phyloP scores from a whole-genome alignment of 2,888 invertebrate species.

The Dasypogon diadema region DNA sequence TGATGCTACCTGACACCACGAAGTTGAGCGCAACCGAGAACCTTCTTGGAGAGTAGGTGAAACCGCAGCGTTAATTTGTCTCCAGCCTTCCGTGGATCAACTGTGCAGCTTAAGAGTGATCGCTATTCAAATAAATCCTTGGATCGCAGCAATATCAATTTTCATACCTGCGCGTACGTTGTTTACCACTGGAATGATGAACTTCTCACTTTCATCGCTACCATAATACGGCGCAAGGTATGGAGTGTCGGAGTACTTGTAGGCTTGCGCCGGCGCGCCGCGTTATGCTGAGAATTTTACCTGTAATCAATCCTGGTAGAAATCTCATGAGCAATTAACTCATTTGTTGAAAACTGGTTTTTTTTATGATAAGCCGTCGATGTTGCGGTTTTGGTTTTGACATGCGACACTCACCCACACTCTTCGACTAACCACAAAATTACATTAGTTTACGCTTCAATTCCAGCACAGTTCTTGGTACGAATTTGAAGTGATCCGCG shows the following conservation, averaged over 20 bases:
- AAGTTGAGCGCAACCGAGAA: not conserved
- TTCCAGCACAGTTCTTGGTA: not conserved
- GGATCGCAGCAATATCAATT: constrained; percentile 18
- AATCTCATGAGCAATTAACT: constrained; percentile 48
- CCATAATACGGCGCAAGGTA: not conserved
- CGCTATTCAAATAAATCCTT: not conserved
- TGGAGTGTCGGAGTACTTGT: not conserved
- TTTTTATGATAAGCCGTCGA: not conserved
- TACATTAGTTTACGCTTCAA: constrained; percentile 5
- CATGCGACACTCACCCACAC: constrained; percentile 28
- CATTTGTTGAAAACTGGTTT: not conserved
- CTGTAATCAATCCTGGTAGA: constrained; percentile 6
- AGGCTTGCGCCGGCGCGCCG: not conserved
- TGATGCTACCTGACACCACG: constrained; percentile 2
- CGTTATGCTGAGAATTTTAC: not conserved
- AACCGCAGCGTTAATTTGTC: constrained; percentile 17
- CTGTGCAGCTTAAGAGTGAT: not conserved
- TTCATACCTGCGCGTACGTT: not conserved
- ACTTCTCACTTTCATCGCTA: not conserved
- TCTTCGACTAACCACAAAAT: not conserved
- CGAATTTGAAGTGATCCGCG: not conserved
- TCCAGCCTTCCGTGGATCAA: not conserved
- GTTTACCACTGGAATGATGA: not conserved
- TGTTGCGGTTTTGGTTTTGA: constrained; percentile 32
- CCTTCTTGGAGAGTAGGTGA: constrained; percentile 12